Conservation (phyloP, 2,888 invertebrate species). For the Himalopsyche japonica region DNA sequence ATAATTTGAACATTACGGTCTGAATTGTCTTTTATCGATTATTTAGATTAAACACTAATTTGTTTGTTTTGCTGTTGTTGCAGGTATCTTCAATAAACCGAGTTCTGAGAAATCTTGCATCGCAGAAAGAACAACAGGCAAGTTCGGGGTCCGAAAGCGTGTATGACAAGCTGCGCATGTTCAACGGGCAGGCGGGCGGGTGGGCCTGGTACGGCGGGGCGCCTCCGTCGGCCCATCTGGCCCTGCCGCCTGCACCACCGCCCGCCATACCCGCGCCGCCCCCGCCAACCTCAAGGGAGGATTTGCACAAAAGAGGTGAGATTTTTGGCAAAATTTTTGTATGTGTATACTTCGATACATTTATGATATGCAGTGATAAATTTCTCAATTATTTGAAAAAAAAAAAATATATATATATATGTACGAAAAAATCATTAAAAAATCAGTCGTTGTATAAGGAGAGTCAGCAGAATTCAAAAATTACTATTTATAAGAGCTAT, state of each 20-base stretch:
- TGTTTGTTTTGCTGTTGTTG: not conserved
- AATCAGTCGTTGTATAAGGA: too few species aligned
- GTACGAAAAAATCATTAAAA: too few species aligned
- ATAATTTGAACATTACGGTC: too few species aligned
- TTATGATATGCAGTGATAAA: not conserved
- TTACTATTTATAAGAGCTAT: too few species aligned
- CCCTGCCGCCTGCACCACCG: conserved; percentile 66
- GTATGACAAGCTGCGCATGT: conserved; percentile 93
- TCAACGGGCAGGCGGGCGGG: conserved; percentile 78
- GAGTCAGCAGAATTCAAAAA: too few species aligned
- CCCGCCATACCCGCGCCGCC: conserved; percentile 70
- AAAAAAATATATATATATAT: too few species aligned
- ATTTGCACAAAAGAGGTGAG: conserved; percentile 78
- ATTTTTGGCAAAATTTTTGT: not conserved
- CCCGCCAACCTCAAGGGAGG: conserved; percentile 58
- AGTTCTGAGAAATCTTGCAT: conserved; percentile 92
- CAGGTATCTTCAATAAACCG: conserved; percentile 98
- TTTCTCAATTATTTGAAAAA: too few species aligned
- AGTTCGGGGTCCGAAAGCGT: conserved; percentile 74
- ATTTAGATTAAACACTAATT: too few species aligned
- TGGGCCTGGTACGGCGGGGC: conserved; percentile 88
- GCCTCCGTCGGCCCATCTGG: conserved; percentile 70
- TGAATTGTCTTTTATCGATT: too few species aligned
- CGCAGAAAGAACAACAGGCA: conserved; percentile 93
- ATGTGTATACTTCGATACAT: not conserved